phyloP scores from a whole-genome alignment of 1,140 invertebrate species.

The Sarcophaga bullata region DNA sequence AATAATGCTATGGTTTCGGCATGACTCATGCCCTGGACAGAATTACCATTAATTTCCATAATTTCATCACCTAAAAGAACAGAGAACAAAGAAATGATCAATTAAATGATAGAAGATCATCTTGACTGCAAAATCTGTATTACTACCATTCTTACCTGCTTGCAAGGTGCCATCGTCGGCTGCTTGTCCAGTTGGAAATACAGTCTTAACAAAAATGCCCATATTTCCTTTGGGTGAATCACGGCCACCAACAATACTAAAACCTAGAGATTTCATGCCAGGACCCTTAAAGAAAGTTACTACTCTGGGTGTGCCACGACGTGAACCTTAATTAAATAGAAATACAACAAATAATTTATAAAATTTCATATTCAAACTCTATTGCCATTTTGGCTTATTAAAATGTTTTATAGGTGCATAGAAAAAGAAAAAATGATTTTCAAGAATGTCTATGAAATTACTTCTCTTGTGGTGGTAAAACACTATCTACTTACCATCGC shows the following conservation, averaged over 20 bases:
- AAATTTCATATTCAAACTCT: no score
- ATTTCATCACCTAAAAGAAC: slow-evolving; percentile 88
- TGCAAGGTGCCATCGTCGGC: slow-evolving; percentile 82
- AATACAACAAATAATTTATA: background rate
- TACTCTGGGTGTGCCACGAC: slow-evolving; percentile 55
- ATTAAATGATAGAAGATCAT: background rate
- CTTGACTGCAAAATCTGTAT: background rate
- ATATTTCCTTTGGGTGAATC: slow-evolving; percentile 89
- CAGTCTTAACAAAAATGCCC: slow-evolving; percentile 92
- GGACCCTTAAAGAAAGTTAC: slow-evolving; percentile 81
- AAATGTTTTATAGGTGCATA: no score
- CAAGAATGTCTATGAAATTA: no score
- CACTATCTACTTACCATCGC: slow-evolving; percentile 54
- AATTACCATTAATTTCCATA: slow-evolving; percentile 85
- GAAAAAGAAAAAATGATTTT: no score
- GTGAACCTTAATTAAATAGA: slow-evolving; percentile 50
- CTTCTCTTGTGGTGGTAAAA: no score
- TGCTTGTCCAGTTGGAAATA: slow-evolving; percentile 88
- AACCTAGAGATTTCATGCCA: slow-evolving; percentile 87
- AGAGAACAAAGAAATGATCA: background rate
- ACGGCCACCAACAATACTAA: slow-evolving; percentile 90
- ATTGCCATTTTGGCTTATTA: no score
- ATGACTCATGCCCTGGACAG: slow-evolving; percentile 86
- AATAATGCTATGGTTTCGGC: slow-evolving; percentile 89
- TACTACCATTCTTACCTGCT: slow-evolving; percentile 74